phyloP scores from a whole-genome alignment of 2,888 invertebrate genomes.

The Sthenelais limicola region DNA sequence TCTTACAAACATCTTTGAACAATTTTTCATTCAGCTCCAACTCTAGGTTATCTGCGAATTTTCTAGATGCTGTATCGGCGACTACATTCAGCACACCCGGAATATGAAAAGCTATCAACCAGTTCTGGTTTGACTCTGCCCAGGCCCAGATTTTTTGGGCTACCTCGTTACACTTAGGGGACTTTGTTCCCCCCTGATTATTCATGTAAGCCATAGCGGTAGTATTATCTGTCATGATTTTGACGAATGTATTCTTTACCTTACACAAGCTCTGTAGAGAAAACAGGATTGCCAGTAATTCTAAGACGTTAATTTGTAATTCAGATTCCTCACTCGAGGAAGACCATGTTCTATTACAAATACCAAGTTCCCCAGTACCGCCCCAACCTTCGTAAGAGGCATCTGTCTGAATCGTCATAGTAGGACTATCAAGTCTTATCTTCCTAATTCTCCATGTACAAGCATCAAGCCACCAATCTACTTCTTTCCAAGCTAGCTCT shows the following conservation, averaged over 20 bases:
- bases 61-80: not conserved
- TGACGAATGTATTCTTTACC: not conserved
- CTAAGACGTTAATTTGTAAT: constrained; percentile 4
- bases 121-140: constrained; percentile 10
- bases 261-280: not conserved
- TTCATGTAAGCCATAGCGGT: not conserved
- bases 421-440: not conserved
- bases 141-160: constrained; percentile 11
- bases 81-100: not conserved
- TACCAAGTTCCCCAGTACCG: not conserved
- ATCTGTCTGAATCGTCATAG: not conserved
- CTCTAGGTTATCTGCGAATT: constrained; percentile 10
- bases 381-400: constrained; percentile 6
- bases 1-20: not conserved
- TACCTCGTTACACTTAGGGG: not conserved
- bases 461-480: not conserved
- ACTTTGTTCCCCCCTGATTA: not conserved
- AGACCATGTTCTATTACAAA: not conserved
- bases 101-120: not conserved
- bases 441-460: not conserved
- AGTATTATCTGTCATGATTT: not conserved
- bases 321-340: too few species aligned
- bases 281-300: not conserved
- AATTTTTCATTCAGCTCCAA: not conserved
- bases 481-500: not conserved